Evolutionary conservation across 2,888 invertebrate species (phyloP).

Genomic region (Xanthorhoe spadicearia): DNA sequence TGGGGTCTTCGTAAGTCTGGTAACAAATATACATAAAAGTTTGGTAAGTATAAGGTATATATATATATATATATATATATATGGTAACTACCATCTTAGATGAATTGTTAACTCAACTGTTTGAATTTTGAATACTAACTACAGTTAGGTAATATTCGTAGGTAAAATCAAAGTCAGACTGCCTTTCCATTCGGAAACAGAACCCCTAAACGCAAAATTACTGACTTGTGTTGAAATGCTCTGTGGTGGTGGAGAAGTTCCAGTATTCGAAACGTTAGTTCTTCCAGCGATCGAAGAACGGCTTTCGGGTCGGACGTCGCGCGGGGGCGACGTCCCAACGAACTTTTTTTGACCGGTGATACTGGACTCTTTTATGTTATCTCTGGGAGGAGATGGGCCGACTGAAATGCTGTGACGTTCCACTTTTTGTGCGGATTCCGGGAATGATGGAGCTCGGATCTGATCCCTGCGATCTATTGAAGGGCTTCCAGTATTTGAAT

Average conservation of each 20-base stretch:
- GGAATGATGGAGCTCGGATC: constrained; percentile 54
- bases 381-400: constrained; percentile 40
- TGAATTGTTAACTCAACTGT: too few species aligned
- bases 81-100: too few species aligned
- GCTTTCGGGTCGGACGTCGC: constrained; percentile 51
- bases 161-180: too few species aligned
- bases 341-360: constrained; percentile 69
- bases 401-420: constrained; percentile 59
- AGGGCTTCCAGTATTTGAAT: constrained; percentile 22
- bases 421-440: constrained; percentile 41
- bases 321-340: constrained; percentile 81
- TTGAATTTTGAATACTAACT: too few species aligned
- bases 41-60: too few species aligned
- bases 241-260: constrained; percentile 94
- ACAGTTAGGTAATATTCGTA: too few species aligned
- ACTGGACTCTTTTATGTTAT: constrained; percentile 28
- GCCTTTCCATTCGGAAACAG: too few species aligned
- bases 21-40: background rate
- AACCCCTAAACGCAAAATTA: too few species aligned
- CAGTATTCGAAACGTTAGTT: constrained; percentile 85
- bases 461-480: constrained; percentile 46
- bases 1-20: constrained; percentile 80
- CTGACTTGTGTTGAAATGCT: constrained; percentile 93
- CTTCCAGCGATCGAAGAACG: constrained; percentile 55
- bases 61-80: too few species aligned